These are phyloP conservation scores for Agrypnus murinus DNA, from an alignment of 2,888 invertebrate species.

Conservation along the genomic window DNA sequence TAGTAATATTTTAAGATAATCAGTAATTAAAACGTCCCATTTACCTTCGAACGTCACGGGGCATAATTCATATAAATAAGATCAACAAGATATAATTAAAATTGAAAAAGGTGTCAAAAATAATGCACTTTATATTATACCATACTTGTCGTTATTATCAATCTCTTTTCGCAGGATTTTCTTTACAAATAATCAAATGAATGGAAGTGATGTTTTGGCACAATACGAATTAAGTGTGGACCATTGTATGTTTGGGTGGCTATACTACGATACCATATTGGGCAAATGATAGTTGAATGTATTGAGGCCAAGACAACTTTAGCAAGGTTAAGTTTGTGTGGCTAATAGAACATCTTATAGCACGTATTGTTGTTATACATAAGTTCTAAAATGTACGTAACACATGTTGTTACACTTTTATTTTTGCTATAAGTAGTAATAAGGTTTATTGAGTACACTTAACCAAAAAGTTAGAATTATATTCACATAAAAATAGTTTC, in stretches of 20 bases:
- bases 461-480: too few relatives aligned
- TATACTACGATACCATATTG: conserved; percentile 58
- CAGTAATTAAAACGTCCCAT: conserved; percentile 15
- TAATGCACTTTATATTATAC: not conserved
- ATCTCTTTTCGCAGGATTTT: conserved; percentile 14
- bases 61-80: conserved; percentile 19
- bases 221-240: conserved; percentile 8
- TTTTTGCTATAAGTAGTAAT: not conserved
- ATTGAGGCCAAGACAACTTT: conserved; percentile 68
- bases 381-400: conserved; percentile 27
- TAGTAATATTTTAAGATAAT: conserved; percentile 20
- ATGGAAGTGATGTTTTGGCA: not conserved
- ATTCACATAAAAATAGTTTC: too few relatives aligned
- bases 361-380: conserved; percentile 26
- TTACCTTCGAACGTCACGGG: conserved; percentile 24
- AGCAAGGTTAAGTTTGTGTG: conserved; percentile 63
- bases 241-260: conserved; percentile 29
- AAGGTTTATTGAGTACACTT: too few relatives aligned
- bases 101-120: conserved; percentile 32
- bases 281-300: conserved; percentile 61
- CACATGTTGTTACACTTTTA: conserved; percentile 40
- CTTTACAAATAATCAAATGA: not conserved
- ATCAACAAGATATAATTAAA: conserved; percentile 30
- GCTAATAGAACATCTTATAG: conserved; percentile 55
- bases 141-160: conserved; percentile 1